Percentiles rank a stretch among this genome's conserved stretches.
Conservation (phyloP, 2,888 invertebrate species). For the Epinotia bilunana region DNA sequence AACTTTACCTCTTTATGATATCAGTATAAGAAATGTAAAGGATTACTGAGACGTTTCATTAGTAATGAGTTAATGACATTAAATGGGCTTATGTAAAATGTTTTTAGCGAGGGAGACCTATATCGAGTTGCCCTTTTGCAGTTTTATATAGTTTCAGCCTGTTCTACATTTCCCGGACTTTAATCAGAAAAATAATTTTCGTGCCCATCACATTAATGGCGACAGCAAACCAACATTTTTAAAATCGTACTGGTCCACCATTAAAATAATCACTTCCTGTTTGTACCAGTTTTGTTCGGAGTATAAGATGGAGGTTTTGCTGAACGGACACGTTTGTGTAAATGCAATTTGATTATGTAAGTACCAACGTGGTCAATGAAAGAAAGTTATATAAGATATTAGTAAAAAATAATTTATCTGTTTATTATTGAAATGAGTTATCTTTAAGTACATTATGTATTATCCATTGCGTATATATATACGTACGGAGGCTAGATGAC, state of each 20-base stretch:
- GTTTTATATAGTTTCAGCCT: slow-evolving; percentile 22
- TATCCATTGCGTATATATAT: too few relatives aligned
- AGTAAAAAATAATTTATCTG: too few relatives aligned
- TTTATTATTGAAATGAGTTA: too few relatives aligned
- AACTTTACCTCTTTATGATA: too few relatives aligned
- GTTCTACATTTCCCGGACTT: slow-evolving; percentile 52
- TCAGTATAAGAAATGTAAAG: too few relatives aligned
- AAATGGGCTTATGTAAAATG: slow-evolving; percentile 5
- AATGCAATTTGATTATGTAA: neutral
- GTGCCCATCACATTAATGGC: slow-evolving; percentile 74
- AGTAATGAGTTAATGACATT: too few relatives aligned
- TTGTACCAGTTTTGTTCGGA: slow-evolving; percentile 65
- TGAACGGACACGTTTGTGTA: slow-evolving; percentile 18
- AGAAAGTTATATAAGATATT: too few relatives aligned
- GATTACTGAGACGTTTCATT: too few relatives aligned
- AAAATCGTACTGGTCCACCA: slow-evolving; percentile 71
- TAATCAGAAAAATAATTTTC: slow-evolving; percentile 64
- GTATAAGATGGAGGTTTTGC: slow-evolving; percentile 8
- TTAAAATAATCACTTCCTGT: slow-evolving; percentile 79
- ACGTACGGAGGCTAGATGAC: too few relatives aligned
- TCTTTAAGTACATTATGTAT: too few relatives aligned
- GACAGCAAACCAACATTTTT: slow-evolving; percentile 70
- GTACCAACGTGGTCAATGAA: neutral
- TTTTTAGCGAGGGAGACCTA: slow-evolving; percentile 11
- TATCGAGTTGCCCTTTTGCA: slow-evolving; percentile 22